These are phyloP conservation scores for Anthopleura sola DNA, from an alignment of 64 coral and sea anemone genomes.

Conservation along the genomic window DNA sequence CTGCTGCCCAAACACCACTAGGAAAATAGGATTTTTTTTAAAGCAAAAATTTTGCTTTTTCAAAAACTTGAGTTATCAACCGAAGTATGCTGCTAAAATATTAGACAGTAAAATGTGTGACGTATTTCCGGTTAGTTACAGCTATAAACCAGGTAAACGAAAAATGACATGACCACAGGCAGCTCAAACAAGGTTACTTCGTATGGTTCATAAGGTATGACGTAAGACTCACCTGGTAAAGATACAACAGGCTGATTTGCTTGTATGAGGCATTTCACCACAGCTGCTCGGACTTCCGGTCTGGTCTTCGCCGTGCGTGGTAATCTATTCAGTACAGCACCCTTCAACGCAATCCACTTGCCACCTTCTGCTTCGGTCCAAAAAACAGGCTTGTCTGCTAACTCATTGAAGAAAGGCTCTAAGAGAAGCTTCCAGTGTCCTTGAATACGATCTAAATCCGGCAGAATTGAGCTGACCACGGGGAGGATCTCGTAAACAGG, in stretches of 20 bases:
- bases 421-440: constrained; percentile 74
- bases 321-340: constrained; percentile 66
- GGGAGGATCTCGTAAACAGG: constrained; percentile 47
- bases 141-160: too few species aligned
- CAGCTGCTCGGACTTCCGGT: constrained; percentile 43
- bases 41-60: too few species aligned
- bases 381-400: constrained; percentile 66
- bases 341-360: constrained; percentile 74
- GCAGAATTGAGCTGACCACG: constrained; percentile 57
- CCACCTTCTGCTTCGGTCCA: constrained; percentile 68
- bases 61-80: too few species aligned
- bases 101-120: too few species aligned
- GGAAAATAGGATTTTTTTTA: too few species aligned
- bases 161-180: too few species aligned
- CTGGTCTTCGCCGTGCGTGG: constrained; percentile 45
- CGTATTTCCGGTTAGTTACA: too few species aligned
- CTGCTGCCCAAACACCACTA: too few species aligned
- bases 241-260: constrained; percentile 62
- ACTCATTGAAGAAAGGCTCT: constrained; percentile 64
- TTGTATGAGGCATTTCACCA: constrained; percentile 41
- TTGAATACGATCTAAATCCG: constrained; percentile 70
- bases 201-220: too few species aligned
- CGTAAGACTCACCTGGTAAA: constrained; percentile 12
- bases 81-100: too few species aligned
- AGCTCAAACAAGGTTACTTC: too few species aligned